Evolutionary conservation across 2,113 vertebrate genomes (phyloP).

Genomic region (Psilopogon haemacephalus): DNA sequence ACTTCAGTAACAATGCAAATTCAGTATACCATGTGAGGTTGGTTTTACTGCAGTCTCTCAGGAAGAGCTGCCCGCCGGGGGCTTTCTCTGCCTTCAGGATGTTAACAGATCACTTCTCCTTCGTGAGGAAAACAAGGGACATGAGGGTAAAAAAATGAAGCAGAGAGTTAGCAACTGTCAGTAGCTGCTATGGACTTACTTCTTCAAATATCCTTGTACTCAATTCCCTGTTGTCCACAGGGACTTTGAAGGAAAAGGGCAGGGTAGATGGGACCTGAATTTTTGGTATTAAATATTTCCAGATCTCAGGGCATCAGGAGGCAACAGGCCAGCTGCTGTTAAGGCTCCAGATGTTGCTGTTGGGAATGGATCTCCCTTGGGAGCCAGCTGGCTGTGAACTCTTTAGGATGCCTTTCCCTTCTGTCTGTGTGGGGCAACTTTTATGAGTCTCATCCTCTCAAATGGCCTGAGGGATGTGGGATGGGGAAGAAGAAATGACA

Average conservation of each 20-base stretch:
- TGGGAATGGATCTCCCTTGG: not conserved
- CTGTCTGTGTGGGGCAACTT: not conserved
- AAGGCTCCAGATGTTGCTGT: not conserved
- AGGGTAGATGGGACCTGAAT: not conserved
- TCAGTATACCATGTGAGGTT: not conserved
- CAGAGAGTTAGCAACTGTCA: not conserved
- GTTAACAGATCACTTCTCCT: not conserved
- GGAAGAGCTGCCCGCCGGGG: not conserved
- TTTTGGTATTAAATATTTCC: not conserved
- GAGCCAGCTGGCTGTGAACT: rapidly evolving
- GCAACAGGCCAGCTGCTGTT: not conserved
- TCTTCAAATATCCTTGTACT: not conserved
- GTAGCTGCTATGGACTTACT: not conserved
- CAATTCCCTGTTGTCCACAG: not conserved
- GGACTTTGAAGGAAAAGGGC: not conserved
- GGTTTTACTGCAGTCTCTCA: not conserved
- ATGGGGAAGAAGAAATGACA: not conserved
- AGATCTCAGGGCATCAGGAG: not conserved
- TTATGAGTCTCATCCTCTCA: rapidly evolving
- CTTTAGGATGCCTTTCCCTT: not conserved
- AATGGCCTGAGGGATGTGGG: rapidly evolving
- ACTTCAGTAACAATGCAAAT: not conserved
- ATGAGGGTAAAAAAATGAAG: not conserved
- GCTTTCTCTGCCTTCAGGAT: not conserved
- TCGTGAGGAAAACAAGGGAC: not conserved